These are phyloP conservation scores for Apogon talboti DNA, from an alignment of 2,797 vertebrate species.

Conservation along the genomic window DNA sequence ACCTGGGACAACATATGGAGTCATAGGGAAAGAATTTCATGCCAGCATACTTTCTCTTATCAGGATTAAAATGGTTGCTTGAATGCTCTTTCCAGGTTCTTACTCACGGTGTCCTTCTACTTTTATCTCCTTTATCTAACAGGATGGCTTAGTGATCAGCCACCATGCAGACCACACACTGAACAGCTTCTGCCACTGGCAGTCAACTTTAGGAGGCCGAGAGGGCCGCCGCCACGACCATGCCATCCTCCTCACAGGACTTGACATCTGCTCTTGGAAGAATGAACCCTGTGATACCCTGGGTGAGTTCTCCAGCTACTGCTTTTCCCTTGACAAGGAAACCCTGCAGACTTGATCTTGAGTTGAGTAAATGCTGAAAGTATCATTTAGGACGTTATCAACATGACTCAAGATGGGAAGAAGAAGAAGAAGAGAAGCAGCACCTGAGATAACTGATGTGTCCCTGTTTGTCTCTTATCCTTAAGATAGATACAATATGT, in stretches of 20 bases:
- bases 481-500: conserved; percentile 13
- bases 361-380: conserved; percentile 6
- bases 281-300: conserved; percentile 93
- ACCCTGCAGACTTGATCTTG: neutral
- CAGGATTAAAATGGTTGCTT: conserved; percentile 1
- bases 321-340: neutral
- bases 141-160: conserved; percentile 90
- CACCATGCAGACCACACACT: conserved; percentile 93
- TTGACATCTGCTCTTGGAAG: conserved; percentile 96
- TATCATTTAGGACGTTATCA: neutral
- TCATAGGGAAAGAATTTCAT: neutral
- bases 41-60: neutral
- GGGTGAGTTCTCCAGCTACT: conserved; percentile 74
- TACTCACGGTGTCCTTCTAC: neutral
- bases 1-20: no score
- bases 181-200: conserved; percentile 95
- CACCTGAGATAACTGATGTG: neutral
- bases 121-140: conserved; percentile 27
- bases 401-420: no score
- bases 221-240: conserved; percentile 91
- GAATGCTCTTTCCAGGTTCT: no score
- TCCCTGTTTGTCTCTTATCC: conserved; percentile 15
- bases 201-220: conserved; percentile 87
- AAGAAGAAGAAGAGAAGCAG: neutral
- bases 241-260: conserved; percentile 91